phyloP scores from a whole-genome alignment of 2,797 vertebrate species.

The Gymnothorax javanicus region DNA sequence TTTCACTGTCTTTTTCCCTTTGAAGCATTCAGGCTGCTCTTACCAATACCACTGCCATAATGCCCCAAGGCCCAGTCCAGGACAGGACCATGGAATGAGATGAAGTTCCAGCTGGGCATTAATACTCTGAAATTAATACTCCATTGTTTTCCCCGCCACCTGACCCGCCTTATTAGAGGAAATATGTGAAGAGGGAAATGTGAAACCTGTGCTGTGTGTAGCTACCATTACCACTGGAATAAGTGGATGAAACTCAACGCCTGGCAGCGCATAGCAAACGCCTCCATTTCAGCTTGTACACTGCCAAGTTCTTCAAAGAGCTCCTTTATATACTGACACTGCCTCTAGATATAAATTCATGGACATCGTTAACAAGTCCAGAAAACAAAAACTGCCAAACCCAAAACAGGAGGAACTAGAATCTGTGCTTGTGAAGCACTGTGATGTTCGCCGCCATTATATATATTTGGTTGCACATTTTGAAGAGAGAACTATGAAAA shows the following conservation, averaged over 20 bases:
- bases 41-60: not conserved
- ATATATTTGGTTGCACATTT: too few species aligned
- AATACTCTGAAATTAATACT: constrained; percentile 37
- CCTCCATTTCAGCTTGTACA: constrained; percentile 36
- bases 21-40: not conserved
- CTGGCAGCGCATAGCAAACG: constrained; percentile 43
- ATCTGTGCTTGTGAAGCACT: too few species aligned
- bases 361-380: not conserved
- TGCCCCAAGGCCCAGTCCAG: not conserved
- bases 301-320: constrained; percentile 30
- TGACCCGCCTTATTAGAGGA: constrained; percentile 41
- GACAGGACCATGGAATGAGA: constrained; percentile 22
- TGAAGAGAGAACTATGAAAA: too few species aligned
- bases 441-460: too few species aligned
- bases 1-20: constrained; percentile 6
- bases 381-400: not conserved
- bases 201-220: constrained; percentile 37
- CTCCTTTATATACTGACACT: constrained; percentile 18
- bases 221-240: constrained; percentile 43
- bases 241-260: constrained; percentile 52
- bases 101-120: constrained; percentile 38
- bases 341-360: constrained; percentile 22
- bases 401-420: not conserved
- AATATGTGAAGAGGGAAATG: constrained; percentile 49
- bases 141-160: constrained; percentile 37